Evolutionary conservation across 2,888 invertebrate genomes (phyloP), one percentile per base, ranked within the genome.

Genomic region (Trichogramma dendrolimi): DNA sequence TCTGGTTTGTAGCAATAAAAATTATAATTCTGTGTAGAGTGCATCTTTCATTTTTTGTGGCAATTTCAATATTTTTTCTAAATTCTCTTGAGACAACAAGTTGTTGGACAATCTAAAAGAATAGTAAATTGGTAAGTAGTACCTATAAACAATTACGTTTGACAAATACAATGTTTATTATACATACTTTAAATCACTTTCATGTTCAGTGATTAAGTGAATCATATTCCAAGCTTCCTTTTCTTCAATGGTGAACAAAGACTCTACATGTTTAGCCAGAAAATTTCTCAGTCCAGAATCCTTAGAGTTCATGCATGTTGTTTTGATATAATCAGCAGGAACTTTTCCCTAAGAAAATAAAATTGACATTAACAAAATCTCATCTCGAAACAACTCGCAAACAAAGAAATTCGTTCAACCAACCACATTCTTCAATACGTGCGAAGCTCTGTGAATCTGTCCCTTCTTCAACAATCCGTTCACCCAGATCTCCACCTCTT

Each of bases 381-480:
- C 1, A 51, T 50, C 41, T 38, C 47, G 42, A 6, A 60, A 49
- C 38, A 7, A 52, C 1, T 4, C 4, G 39, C 40, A 11, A n/a
- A 14, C 6, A n/a, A 14, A 48, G 8, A n/a, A 56, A 47, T 42
- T 14, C 43, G 1, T 4, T 50, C 5, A 52, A 69, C 70, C 61
- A 68, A 78, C 79, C n/a, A 85, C 83, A 77, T 87, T 88, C 63
- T 80, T 82, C 53, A 88, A 75, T 66, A 88, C 81, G 73, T 87
- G 87, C 41, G 85, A 81, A 10, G 86, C 87, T 79, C 85, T 84
- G 67, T 84, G 85, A 71, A 87, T 84, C 74, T 88, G 87, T 71
- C 83, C 84, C 63, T 86, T 81, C 54, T 82, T 77, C 46, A 88
- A 75, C 46, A 88, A 79, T 71, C 87, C 86, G 4, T 82, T 80